Evolutionary conservation across 2,113 vertebrate genomes (phyloP).

Genomic region (Eublepharis macularius): DNA sequence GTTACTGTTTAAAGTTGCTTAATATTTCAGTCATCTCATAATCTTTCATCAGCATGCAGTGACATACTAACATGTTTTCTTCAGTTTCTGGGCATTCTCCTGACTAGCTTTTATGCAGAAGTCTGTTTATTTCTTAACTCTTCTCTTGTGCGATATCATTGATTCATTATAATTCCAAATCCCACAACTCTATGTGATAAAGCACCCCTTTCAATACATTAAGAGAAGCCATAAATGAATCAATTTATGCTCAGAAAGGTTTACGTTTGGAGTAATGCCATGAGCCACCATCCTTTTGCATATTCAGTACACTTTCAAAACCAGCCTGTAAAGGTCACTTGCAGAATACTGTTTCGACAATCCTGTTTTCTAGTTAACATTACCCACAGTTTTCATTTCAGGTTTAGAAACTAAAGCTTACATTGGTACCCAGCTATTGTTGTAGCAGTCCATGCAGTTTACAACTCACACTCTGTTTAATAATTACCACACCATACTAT

Average conservation of each 20-base stretch:
- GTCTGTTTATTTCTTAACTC: background rate
- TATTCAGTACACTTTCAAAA: background rate
- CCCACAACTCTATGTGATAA: background rate
- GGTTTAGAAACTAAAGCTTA: background rate
- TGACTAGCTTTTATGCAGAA: background rate
- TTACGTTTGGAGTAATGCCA: background rate
- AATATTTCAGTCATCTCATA: background rate
- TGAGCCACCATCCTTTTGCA: background rate
- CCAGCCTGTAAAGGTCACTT: background rate
- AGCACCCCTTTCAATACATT: background rate
- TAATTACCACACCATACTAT: no score
- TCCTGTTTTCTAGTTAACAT: background rate
- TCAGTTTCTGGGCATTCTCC: background rate
- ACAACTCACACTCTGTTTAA: no score
- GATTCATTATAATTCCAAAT: slow-evolving; percentile 4
- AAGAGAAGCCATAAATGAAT: background rate
- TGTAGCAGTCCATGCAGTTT: no score
- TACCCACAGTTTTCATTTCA: background rate
- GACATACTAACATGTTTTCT: background rate
- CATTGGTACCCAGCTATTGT: no score
- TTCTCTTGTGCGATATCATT: background rate
- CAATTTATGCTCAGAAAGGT: background rate
- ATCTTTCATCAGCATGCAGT: background rate
- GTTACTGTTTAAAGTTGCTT: background rate
- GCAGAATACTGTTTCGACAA: background rate